phyloP scores from a whole-genome alignment of 37 sponge, comb jelly and placozoan species.

The Oscarella lobularis region DNA sequence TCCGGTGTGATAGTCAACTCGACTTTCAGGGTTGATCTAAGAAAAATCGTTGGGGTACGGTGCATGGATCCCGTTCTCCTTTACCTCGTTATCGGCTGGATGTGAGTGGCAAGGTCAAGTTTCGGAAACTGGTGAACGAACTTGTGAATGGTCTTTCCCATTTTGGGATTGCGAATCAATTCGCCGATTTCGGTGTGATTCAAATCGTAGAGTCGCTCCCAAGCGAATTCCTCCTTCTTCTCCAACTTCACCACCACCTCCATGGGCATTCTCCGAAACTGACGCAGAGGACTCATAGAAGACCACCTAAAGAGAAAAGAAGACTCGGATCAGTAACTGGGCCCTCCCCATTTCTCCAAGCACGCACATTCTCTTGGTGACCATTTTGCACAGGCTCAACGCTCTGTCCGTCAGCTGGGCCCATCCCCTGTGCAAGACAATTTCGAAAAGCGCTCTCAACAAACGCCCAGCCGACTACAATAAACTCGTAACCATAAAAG shows the following conservation, averaged over 20 bases:
- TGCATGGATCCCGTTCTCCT: background rate
- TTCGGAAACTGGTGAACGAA: slow-evolving; percentile 94
- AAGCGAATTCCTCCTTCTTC: slow-evolving; percentile 96
- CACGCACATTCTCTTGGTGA: slow-evolving; percentile 86
- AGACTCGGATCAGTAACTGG: too few relatives aligned
- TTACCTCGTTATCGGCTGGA: slow-evolving; percentile 95
- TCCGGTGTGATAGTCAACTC: slow-evolving; percentile 97
- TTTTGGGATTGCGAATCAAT: slow-evolving; percentile 91
- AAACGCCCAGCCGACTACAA: slow-evolving; percentile 87
- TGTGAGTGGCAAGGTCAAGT: slow-evolving; percentile 87
- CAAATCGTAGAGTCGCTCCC: slow-evolving; percentile 91
- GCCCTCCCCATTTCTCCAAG: background rate
- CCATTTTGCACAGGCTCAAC: slow-evolving; percentile 90
- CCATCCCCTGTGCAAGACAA: slow-evolving; percentile 88
- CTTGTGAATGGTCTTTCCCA: slow-evolving; percentile 95
- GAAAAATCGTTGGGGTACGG: background rate
- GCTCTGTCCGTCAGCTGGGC: slow-evolving; percentile 79
- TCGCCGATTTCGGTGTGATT: slow-evolving; percentile 90
- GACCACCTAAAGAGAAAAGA: slow-evolving; percentile 97
- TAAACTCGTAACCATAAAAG: background rate
- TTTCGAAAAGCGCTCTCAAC: slow-evolving; percentile 90
- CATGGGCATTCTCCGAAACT: slow-evolving; percentile 93
- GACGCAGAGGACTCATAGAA: slow-evolving; percentile 95
- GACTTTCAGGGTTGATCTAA: slow-evolving; percentile 84
- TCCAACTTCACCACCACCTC: slow-evolving; percentile 92